Percentiles rank a stretch among this genome's conserved stretches.
These are phyloP conservation scores for Stenurella melanura DNA, from an alignment of 2,888 invertebrate genomes.

Conservation along the genomic window DNA sequence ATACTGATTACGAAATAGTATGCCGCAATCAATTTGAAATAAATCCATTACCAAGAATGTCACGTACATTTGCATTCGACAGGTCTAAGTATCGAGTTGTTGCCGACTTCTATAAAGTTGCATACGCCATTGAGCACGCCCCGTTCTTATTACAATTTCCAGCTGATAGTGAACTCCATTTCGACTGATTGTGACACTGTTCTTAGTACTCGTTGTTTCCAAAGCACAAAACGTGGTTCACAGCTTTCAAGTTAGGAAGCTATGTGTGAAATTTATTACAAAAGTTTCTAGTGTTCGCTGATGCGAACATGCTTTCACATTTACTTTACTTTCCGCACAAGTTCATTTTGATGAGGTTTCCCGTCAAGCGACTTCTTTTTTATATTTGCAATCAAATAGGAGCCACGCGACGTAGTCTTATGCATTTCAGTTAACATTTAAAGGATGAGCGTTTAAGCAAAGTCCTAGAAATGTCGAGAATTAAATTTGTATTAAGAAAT, in stretches of 20 bases:
- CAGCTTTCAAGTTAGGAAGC: constrained; percentile 20
- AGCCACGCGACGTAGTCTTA: too few species aligned
- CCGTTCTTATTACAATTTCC: not conserved
- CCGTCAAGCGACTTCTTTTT: not conserved
- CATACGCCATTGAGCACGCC: not conserved
- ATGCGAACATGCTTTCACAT: not conserved
- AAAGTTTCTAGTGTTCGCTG: constrained; percentile 20
- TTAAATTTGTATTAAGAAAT: too few species aligned
- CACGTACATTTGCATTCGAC: not conserved
- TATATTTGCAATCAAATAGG: not conserved
- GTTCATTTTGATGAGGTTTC: not conserved
- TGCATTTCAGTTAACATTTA: too few species aligned
- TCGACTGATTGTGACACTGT: constrained; percentile 5
- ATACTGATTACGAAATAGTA: too few species aligned
- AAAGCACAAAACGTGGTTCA: constrained; percentile 15
- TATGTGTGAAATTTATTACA: constrained; percentile 31
- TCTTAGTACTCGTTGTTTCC: constrained; percentile 9
- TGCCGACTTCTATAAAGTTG: not conserved
- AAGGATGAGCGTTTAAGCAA: too few species aligned
- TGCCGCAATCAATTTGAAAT: not conserved
- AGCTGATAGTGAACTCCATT: constrained; percentile 13
- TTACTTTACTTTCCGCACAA: not conserved
- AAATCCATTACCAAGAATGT: not conserved
- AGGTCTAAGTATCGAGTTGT: not conserved
- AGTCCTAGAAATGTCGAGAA: too few species aligned